phyloP scores from a whole-genome alignment of 2,113 vertebrate species.

The Talpa occidentalis region DNA sequence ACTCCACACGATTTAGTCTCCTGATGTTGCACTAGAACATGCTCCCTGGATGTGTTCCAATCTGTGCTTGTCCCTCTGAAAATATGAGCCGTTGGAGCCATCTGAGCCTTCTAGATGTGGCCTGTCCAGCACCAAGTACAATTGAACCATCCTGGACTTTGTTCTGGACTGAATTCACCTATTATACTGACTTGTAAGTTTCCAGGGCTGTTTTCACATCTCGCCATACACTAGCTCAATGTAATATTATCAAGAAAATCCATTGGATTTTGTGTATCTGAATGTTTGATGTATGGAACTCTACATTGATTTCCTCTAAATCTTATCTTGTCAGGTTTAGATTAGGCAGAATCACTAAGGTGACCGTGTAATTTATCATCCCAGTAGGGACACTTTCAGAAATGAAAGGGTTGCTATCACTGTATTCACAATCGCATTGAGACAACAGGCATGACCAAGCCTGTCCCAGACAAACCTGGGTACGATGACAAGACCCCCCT shows the following conservation, averaged over 20 bases:
- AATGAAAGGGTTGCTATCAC: background rate
- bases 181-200: background rate
- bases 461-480: background rate
- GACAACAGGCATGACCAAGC: background rate
- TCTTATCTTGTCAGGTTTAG: conserved; percentile 14
- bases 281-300: background rate
- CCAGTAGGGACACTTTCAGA: background rate
- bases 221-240: background rate
- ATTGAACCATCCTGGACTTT: background rate
- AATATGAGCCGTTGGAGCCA: background rate
- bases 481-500: background rate
- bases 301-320: background rate
- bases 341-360: background rate
- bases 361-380: background rate
- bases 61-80: background rate
- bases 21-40: background rate
- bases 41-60: background rate
- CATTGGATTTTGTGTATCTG: conserved; percentile 5
- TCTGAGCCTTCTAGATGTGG: background rate
- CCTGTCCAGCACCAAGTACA: background rate
- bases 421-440: background rate
- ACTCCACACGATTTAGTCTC: background rate
- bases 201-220: background rate
- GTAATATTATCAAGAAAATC: background rate
- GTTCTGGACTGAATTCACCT: background rate